Evolutionary conservation across 2,113 vertebrate genomes (phyloP), one percentile per base, ranked within the genome.

Genomic region (Ptyas mucosa): DNA sequence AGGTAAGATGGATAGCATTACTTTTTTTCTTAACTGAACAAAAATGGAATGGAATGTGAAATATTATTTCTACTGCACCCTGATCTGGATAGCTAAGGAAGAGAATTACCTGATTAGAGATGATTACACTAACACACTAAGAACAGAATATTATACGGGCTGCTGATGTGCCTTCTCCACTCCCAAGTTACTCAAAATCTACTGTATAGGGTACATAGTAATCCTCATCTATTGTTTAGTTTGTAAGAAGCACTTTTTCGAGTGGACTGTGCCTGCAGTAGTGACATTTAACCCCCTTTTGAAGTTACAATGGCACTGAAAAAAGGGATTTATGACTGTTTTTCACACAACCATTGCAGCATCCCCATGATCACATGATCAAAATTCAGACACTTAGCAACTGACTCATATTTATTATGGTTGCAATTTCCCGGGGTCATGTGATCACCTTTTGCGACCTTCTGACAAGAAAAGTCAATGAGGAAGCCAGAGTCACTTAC

Each of bases 1-100:
- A 99, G 98, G 99, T 99, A 52, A 98, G 98, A 94, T 90, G 88
- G 26, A 51, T 49, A 1, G 10, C 43, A 21, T 81, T 81, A 46
- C n/a, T 10, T 10, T 26, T 51, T 3, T 23, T 3, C 0, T 7
- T 5, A 39, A 20, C 89, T 39, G 87, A 85, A 58, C 29, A 46
- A 87, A 24, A 24, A 11, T 34, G 39, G 49, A 58, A 86, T 54
- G 51, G 3, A 29, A 75, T 89, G 46, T 75, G 11, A 24, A 75
- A 55, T 34, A n/a, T 43, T 69, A 43, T 34, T 24, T 92, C 23
- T 92, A 46, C 24, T 21, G 52, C 1, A n/a, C 14, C 26, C 34
- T 89, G n/a, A 43, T 89, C 29, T 89, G 53, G n/a, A 29, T 15
- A 53, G 15, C 86, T 88, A n/a, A 87, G 86, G 49, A 87, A 52